Evolutionary conservation across 2,797 vertebrate species (phyloP).

Genomic region (Aeoliscus strigatus): DNA sequence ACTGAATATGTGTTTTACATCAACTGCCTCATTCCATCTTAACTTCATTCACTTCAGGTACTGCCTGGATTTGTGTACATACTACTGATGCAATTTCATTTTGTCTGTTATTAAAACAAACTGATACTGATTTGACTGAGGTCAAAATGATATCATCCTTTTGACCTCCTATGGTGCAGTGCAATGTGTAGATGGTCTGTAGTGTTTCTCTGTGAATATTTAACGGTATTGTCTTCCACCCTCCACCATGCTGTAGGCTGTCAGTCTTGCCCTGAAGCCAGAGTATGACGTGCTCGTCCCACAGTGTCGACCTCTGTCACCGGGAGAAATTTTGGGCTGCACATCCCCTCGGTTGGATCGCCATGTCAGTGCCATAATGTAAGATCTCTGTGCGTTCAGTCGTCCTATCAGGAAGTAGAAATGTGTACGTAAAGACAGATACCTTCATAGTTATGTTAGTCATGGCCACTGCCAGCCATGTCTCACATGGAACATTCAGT

Average conservation of each 20-base stretch:
- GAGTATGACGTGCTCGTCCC: constrained; percentile 86
- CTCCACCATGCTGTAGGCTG: constrained; percentile 41
- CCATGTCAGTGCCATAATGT: constrained; percentile 85
- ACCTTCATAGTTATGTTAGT: too few species aligned
- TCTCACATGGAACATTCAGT: constrained; percentile 39
- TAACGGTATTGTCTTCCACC: constrained; percentile 1
- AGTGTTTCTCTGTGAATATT: background rate
- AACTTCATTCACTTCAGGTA: too few species aligned
- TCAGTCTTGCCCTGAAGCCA: constrained; percentile 75
- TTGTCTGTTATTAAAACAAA: too few species aligned
- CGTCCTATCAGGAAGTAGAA: constrained; percentile 12
- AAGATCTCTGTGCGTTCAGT: constrained; percentile 57
- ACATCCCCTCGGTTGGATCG: constrained; percentile 83
- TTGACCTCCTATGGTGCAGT: too few species aligned
- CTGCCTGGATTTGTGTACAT: too few species aligned
- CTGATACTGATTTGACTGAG: too few species aligned
- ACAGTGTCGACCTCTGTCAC: constrained; percentile 94
- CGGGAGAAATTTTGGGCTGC: constrained; percentile 94
- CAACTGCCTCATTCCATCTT: too few species aligned
- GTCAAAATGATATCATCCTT: too few species aligned
- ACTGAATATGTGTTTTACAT: too few species aligned
- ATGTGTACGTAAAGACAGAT: constrained; percentile 11
- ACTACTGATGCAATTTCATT: too few species aligned
- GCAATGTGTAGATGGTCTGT: too few species aligned
- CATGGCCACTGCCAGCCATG: constrained; percentile 23